Evolutionary conservation across 2,888 invertebrate species (phyloP), one percentile per base, ranked within the genome.

Genomic region (Chorisops tibialis): DNA sequence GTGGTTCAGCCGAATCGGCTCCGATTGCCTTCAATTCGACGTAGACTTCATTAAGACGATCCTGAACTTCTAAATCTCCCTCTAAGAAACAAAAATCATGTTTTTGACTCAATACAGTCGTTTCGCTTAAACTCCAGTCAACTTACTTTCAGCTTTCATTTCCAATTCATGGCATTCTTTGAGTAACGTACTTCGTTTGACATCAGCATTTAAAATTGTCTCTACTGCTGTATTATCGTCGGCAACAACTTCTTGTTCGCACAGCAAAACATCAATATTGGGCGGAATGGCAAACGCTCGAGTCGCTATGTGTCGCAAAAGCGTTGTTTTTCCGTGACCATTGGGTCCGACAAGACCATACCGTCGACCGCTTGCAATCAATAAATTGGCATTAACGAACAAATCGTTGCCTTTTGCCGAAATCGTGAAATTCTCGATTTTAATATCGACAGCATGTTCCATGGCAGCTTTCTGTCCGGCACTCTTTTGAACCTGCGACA

Each of bases 291-390:
- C 89, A 72, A 99, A 91, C 6, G 91, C 92, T 68, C 94, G 83
- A 60, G 89, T 87, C 0, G 94, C 92, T 68, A 99, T 87, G 75
- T 99, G 99, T 62, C 96, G 85, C 60, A 99, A 79, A 22, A 99
- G 78, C 0, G 99, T 99, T 0, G 99, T 99, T 81, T 99, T 99
- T 12, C 99, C 99, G 80, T 99, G 96, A 87, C 94, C 99, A 77
- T 99, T 99, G 1, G 99, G 99, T 21, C 99, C 99, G 2, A 99
- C 98, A 4, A 99, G 81, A 71, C 99, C 99, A 78, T 99, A 99
- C 70, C 95, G 86, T 48, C 98, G 85, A 0, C 96, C 95, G 71
- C 90, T 86, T 0, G 97, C 96, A 69, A 99, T 96, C 56, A 93
- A 80, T 35, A 99, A 80, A 75, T 87, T 93, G 0, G 99, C 97